Percentiles rank a stretch among this genome's conserved stretches.
These are phyloP conservation scores for Pentamera pediparva DNA, from an alignment of 53 echinoderm and acorn worm species.

Conservation along the genomic window DNA sequence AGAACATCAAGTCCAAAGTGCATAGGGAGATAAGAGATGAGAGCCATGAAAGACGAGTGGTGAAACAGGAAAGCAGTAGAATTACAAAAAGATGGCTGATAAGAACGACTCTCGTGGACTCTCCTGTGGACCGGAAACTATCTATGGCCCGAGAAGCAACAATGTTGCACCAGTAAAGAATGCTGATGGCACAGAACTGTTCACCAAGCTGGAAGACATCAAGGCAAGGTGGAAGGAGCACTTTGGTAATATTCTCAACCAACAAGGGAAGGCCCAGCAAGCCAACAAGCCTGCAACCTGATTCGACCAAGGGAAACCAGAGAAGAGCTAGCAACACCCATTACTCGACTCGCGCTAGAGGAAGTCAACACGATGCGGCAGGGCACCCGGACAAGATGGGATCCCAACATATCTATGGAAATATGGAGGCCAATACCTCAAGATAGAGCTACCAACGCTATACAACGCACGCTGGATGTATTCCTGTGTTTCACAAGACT, in stretches of 20 bases:
- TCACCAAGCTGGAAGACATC: not conserved
- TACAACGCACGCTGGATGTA: not conserved
- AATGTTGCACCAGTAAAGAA: constrained; percentile 12
- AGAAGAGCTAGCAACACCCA: constrained; percentile 4
- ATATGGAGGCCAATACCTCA: not conserved
- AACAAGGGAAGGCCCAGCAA: constrained; percentile 4
- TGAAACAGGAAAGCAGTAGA: constrained; percentile 9
- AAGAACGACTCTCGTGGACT: constrained; percentile 16
- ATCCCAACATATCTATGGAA: not conserved
- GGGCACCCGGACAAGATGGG: constrained; percentile 2
- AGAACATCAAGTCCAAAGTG: too few species aligned
- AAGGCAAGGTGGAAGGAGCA: constrained; percentile 11
- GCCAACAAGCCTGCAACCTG: not conserved
- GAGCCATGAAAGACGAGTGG: not conserved
- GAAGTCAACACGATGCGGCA: not conserved
- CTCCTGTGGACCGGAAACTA: not conserved
- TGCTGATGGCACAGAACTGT: constrained; percentile 1
- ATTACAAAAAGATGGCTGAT: constrained; percentile 5
- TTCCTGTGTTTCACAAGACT: too few species aligned
- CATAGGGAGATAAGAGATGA: too few species aligned
- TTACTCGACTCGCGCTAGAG: not conserved
- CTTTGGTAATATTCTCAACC: not conserved
- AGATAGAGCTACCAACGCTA: not conserved
- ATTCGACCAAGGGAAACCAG: constrained; percentile 8
- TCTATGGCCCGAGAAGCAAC: constrained; percentile 6